These are phyloP conservation scores for rabbit (Oryctolagus cuniculus) DNA, from an alignment of 2,113 vertebrate species.

Conservation along the genomic window DNA sequence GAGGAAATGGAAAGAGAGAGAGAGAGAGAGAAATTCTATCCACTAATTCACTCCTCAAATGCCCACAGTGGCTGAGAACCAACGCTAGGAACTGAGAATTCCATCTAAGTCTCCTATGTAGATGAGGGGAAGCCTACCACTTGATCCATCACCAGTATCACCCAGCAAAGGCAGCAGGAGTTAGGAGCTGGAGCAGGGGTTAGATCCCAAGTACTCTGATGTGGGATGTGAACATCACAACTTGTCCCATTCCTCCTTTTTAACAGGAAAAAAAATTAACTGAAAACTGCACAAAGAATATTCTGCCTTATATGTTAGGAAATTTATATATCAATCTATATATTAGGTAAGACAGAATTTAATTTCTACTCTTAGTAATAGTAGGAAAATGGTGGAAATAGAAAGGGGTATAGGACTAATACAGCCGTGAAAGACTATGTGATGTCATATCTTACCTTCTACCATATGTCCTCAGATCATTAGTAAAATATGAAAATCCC, in stretches of 20 bases:
- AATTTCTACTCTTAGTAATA: neutral
- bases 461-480: neutral
- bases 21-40: no score
- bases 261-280: neutral
- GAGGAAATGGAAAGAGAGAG: no score
- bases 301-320: neutral
- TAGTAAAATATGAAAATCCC: constrained; percentile 20
- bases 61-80: no score
- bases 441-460: neutral
- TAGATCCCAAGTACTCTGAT: no score
- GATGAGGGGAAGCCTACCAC: no score
- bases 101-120: no score
- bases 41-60: no score
- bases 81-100: no score
- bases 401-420: neutral
- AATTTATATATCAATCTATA: neutral
- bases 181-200: no score
- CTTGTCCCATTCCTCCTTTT: neutral
- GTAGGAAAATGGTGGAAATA: neutral
- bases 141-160: no score
- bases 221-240: no score
- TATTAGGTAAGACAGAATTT: neutral
- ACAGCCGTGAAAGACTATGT: neutral
- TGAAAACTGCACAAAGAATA: neutral
- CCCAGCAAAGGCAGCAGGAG: no score